These are phyloP conservation scores for Cynocephalus volans DNA, from an alignment of 2,113 vertebrate genomes.

Conservation along the genomic window DNA sequence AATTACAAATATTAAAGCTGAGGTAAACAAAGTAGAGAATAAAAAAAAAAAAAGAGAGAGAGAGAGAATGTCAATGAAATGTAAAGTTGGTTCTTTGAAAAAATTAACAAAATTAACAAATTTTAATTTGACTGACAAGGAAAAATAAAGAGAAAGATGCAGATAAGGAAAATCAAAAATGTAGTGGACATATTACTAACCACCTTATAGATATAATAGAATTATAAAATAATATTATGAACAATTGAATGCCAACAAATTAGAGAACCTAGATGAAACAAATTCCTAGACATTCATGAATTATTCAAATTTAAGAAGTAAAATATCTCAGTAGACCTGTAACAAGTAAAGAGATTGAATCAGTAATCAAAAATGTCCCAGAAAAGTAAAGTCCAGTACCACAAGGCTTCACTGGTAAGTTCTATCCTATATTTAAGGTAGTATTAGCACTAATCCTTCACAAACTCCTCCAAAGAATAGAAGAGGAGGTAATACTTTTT, in stretches of 20 bases:
- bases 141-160: too few relatives aligned
- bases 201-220: too few relatives aligned
- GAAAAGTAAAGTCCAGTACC: background rate
- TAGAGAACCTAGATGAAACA: background rate
- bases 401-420: background rate
- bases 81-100: too few relatives aligned
- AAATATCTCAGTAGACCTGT: background rate
- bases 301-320: background rate
- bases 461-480: background rate
- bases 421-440: background rate
- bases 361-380: background rate
- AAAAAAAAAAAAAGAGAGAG: too few relatives aligned
- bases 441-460: background rate
- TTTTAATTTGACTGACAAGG: too few relatives aligned
- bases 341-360: background rate
- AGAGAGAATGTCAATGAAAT: too few relatives aligned
- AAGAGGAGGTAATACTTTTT: background rate
- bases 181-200: too few relatives aligned
- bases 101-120: too few relatives aligned
- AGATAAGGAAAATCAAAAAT: too few relatives aligned
- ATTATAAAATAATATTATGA: background rate
- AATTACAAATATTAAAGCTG: too few relatives aligned
- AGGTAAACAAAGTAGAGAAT: too few relatives aligned
- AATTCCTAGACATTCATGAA: background rate
- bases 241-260: background rate